Percentiles rank a stretch among this genome's conserved stretches.
Evolutionary conservation across 1,140 invertebrate genomes (phyloP).

Genomic region (Hylyphantes graminicola): DNA sequence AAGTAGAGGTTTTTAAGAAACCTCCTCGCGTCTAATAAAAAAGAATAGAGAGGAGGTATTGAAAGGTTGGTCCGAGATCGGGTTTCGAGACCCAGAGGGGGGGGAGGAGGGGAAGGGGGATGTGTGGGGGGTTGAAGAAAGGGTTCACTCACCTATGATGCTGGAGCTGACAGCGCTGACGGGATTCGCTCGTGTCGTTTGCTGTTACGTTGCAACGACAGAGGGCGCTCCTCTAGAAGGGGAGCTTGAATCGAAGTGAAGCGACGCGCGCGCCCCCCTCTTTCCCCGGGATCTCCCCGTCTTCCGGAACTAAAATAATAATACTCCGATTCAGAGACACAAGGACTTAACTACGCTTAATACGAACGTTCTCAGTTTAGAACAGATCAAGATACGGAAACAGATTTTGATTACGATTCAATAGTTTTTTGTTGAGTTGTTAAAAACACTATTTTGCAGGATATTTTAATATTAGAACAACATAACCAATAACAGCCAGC

Average conservation of each 20-base stretch:
- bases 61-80: neutral
- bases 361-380: too few species aligned
- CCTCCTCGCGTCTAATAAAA: too few species aligned
- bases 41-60: neutral
- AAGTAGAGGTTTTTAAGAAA: too few species aligned
- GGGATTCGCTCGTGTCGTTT: constrained; percentile 26
- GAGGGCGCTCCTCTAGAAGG: neutral
- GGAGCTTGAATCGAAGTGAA: constrained; percentile 20
- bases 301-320: too few species aligned
- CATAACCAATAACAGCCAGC: too few species aligned
- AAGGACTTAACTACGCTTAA: too few species aligned
- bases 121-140: constrained; percentile 4
- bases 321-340: too few species aligned
- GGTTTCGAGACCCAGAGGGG: neutral
- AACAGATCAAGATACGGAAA: too few species aligned
- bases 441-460: too few species aligned
- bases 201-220: constrained; percentile 4
- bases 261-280: constrained; percentile 9
- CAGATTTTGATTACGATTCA: too few species aligned
- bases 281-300: neutral
- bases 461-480: too few species aligned
- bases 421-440: too few species aligned
- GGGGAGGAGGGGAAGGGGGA: neutral
- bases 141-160: constrained; percentile 37
- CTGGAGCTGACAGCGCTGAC: constrained; percentile 33